These are phyloP conservation scores for Gnathonemus echidnorhynchus DNA, from an alignment of 2,113 vertebrate species.

Conservation along the genomic window DNA sequence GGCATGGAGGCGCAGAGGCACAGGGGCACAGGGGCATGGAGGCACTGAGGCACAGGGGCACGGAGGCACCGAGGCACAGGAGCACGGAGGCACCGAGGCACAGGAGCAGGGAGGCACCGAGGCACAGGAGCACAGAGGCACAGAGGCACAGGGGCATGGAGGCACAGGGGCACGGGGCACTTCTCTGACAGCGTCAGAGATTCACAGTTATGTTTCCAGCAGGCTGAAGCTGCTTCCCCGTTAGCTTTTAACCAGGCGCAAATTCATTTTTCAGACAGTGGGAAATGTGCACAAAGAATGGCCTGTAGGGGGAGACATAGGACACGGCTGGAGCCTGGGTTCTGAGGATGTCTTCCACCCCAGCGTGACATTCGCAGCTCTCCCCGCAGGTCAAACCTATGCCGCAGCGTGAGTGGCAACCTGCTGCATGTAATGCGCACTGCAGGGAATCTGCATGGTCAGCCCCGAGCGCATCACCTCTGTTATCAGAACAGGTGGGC, in stretches of 20 bases:
- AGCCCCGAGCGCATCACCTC: neutral
- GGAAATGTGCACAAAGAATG: neutral
- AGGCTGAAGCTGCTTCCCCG: neutral
- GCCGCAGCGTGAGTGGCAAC: neutral
- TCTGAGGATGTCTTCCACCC: neutral
- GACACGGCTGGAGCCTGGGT: neutral
- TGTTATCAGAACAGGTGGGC: neutral
- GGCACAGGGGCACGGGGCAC: too few relatives aligned
- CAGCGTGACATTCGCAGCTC: neutral
- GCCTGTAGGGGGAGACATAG: neutral
- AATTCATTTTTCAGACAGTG: neutral
- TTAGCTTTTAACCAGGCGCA: neutral
- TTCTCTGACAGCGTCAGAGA: neutral
- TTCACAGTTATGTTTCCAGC: neutral
- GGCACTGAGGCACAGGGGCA: too few relatives aligned
- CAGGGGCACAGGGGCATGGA: too few relatives aligned
- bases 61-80: too few relatives aligned
- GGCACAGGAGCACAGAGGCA: neutral
- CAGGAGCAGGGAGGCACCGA: neutral
- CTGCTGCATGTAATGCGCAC: neutral
- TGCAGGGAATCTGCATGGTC: neutral
- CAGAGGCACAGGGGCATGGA: too few relatives aligned
- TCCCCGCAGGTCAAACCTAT: neutral
- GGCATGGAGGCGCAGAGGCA: too few relatives aligned
- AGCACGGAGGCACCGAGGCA: too few relatives aligned